Base-by-base conservation (phyloP, 2,797 vertebrate species). In the Gallinago nigripennis region DNA sequence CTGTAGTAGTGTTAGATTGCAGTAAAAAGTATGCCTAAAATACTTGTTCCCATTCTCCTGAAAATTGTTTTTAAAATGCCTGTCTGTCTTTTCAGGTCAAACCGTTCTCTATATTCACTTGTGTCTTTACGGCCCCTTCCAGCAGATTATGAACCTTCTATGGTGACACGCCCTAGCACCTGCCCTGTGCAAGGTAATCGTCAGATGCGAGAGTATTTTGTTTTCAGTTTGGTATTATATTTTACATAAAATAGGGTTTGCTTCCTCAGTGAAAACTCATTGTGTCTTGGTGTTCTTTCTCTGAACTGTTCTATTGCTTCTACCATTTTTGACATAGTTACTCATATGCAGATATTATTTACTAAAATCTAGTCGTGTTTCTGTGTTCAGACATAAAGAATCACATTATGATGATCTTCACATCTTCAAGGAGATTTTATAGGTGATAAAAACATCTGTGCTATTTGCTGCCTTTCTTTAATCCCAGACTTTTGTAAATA, bases 111-210 rank as follows among this genome's bases (percentile, higher is more conserved):
- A 20, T 99, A 98, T 96, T 99, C 98, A 7, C 97, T 99, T 37
- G 98, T 99, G 51, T 99, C 99, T 60, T 98, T 99, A 94, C 98
- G 98, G 68, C 99, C 99, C 45, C 98, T 99, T 88, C 98, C 99
- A 7, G 93, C 98, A 39, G 99, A 99, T 98, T 99, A 98, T 96
- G 98, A 99, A 30, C 99, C 99, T 30, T 90, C 96, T 6, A 83
- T 97, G 72, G 98, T 99, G 94, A 97, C 95, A 84, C 97, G 98
- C 81, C 99, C 99, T 5, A 98, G 98, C 12, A 97, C 97, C 43
- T 98, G 98, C 90, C 97, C 98, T 45, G 90, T 80, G 57, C 97
- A 98, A 98, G 98, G 99, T 98, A 98, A 94, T 78, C 9, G 14
- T 76, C 31, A 46, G 11, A n/a, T 37, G 18, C 57, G 73, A 79